A percentile compares a stretch with the other conserved stretches of the same genome.
phyloP scores from a whole-genome alignment of 2,888 invertebrate species.

The Caenorhabditis angaria region DNA sequence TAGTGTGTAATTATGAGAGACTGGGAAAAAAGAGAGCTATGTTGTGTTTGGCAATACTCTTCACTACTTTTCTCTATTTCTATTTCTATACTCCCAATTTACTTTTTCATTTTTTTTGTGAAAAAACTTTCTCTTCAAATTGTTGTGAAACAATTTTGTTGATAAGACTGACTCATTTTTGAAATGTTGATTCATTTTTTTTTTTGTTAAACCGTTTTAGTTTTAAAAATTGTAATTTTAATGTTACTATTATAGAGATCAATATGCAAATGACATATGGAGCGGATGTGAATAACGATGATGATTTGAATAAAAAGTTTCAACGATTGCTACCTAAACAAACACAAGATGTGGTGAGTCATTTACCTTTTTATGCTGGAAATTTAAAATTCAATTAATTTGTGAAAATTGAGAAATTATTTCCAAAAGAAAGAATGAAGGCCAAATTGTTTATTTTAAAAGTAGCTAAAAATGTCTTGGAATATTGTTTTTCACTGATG shows the following conservation, averaged over 20 bases:
- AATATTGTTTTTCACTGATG: too few species aligned
- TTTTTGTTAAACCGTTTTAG: too few species aligned
- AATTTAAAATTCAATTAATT: neutral
- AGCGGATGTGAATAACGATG: constrained; percentile 15
- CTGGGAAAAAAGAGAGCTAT: neutral
- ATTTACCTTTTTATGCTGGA: neutral
- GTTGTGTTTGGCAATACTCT: constrained; percentile 1
- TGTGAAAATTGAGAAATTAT: neutral
- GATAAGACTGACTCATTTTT: neutral
- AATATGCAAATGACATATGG: constrained; percentile 27
- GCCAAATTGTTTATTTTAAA: neutral
- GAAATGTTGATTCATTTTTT: too few species aligned
- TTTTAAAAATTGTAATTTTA: neutral
- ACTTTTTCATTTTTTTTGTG: neutral
- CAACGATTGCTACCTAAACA: constrained; percentile 46
- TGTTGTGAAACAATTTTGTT: too few species aligned
- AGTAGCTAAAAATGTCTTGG: neutral
- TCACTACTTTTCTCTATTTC: neutral
- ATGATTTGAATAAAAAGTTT: constrained; percentile 24
- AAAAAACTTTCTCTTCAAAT: too few species aligned
- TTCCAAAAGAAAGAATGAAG: neutral
- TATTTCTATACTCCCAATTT: neutral
- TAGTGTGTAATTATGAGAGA: neutral
- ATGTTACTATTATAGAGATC: neutral
- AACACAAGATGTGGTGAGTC: constrained; percentile 66